Evolutionary conservation across 2,113 vertebrate genomes (phyloP).

Genomic region (Sterrhoptilus dennistouni): DNA sequence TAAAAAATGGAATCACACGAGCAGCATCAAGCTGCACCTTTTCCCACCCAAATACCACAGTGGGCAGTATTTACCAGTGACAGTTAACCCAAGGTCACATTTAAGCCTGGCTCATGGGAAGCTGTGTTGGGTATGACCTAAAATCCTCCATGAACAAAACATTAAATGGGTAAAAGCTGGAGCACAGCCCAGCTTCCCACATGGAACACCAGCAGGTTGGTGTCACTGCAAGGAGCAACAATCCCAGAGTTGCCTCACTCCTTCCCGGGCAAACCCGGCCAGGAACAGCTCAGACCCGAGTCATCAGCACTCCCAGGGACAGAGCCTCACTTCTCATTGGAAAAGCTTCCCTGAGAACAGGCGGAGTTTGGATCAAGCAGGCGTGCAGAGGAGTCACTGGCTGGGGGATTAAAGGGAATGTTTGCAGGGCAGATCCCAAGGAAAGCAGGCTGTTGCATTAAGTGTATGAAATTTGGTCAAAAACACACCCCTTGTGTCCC

Average conservation of each 20-base stretch:
- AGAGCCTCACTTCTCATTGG: not conserved
- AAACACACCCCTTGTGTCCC: not conserved
- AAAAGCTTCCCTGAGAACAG: not conserved
- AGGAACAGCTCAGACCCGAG: constrained; percentile 12
- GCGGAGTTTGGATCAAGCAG: not conserved
- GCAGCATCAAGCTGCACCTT: not conserved
- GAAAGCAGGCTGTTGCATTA: not conserved
- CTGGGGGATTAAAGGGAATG: not conserved
- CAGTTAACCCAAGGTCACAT: not conserved
- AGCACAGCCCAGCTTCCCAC: not conserved
- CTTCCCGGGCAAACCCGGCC: not conserved
- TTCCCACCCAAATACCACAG: not conserved
- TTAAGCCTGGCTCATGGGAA: not conserved
- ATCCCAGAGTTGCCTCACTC: not conserved
- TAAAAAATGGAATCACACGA: not conserved
- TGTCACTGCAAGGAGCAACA: not conserved
- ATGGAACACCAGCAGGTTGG: accelerated
- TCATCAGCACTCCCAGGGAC: not conserved
- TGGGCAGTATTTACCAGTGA: not conserved
- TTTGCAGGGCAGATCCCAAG: not conserved
- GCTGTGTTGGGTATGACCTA: not conserved
- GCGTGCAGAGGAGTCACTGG: not conserved
- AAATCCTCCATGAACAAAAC: not conserved
- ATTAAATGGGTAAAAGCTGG: not conserved
- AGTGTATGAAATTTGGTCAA: not conserved